Evolutionary conservation across 2,113 vertebrate genomes (phyloP).

Genomic region (Amphiprion percula): DNA sequence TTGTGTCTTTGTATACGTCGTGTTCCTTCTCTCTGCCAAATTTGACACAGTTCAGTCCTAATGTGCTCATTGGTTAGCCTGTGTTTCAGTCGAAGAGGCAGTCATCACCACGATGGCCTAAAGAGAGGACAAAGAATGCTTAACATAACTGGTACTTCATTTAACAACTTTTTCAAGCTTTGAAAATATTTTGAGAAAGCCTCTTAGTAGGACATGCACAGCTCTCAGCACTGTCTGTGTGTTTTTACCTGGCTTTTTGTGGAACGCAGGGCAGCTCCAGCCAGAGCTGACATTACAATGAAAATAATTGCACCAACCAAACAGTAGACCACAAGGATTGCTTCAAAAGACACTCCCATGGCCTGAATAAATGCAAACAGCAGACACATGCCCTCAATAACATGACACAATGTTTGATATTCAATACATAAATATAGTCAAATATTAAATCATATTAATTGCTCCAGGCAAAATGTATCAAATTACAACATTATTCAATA

Average conservation of each 20-base stretch:
- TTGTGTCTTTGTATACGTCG: background rate
- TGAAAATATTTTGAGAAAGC: background rate
- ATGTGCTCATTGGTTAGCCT: constrained; percentile 37
- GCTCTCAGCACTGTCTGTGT: background rate
- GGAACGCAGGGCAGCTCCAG: constrained; percentile 63
- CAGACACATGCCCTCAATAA: background rate
- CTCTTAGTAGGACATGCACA: background rate
- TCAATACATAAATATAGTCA: background rate
- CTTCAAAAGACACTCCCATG: background rate
- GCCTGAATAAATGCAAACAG: constrained; percentile 28
- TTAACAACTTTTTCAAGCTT: background rate
- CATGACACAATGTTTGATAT: background rate
- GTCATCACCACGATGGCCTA: constrained; percentile 63
- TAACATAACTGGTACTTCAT: background rate
- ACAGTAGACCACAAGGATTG: constrained; percentile 30
- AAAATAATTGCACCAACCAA: constrained; percentile 48
- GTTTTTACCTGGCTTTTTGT: constrained; percentile 67
- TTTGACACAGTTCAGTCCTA: constrained; percentile 6
- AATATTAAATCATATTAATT: background rate
- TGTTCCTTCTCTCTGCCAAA: background rate
- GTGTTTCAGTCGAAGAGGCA: background rate
- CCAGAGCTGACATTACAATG: constrained; percentile 68
- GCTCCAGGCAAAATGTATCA: background rate
- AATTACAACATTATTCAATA: background rate
- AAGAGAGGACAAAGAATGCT: constrained; percentile 20